A percentile compares a stretch with the other conserved stretches of the same genome.
These are phyloP conservation scores for Nasonovia ribisnigri DNA, from an alignment of 2,888 invertebrate genomes.

Conservation along the genomic window DNA sequence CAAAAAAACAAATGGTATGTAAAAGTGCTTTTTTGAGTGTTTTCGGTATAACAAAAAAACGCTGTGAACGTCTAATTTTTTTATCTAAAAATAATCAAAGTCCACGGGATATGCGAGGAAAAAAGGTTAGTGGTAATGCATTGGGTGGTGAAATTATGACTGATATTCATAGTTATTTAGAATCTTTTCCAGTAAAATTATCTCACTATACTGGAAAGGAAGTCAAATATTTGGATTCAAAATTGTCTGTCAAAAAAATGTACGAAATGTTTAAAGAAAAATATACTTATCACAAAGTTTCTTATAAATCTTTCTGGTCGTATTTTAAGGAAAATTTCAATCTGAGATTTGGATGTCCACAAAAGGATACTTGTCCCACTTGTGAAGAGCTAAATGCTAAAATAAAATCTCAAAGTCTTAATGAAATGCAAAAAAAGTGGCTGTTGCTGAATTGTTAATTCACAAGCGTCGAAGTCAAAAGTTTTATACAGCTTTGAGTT, in stretches of 20 bases:
- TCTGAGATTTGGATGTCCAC: conserved; percentile 67
- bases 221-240: conserved; percentile 46
- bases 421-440: conserved; percentile 21
- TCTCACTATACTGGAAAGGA: conserved; percentile 58
- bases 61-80: conserved; percentile 39
- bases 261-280: conserved; percentile 52
- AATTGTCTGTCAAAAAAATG: conserved; percentile 57
- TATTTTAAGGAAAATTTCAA: conserved; percentile 68
- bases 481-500: conserved; percentile 35
- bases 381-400: conserved; percentile 67
- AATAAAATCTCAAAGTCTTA: conserved; percentile 66
- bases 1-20: conserved; percentile 18
- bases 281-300: conserved; percentile 45
- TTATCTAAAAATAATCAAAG: conserved; percentile 39
- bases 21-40: conserved; percentile 35
- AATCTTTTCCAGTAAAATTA: conserved; percentile 51
- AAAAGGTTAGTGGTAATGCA: conserved; percentile 59
- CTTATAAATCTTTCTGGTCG: conserved; percentile 43
- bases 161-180: conserved; percentile 51
- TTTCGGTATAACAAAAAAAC: conserved; percentile 8
- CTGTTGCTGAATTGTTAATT: conserved; percentile 67
- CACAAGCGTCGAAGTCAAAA: conserved; percentile 66
- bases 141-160: conserved; percentile 42
- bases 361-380: conserved; percentile 67
- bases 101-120: conserved; percentile 51